These are phyloP conservation scores for Carduelis carduelis DNA, from an alignment of 2,797 vertebrate species.

Conservation along the genomic window DNA sequence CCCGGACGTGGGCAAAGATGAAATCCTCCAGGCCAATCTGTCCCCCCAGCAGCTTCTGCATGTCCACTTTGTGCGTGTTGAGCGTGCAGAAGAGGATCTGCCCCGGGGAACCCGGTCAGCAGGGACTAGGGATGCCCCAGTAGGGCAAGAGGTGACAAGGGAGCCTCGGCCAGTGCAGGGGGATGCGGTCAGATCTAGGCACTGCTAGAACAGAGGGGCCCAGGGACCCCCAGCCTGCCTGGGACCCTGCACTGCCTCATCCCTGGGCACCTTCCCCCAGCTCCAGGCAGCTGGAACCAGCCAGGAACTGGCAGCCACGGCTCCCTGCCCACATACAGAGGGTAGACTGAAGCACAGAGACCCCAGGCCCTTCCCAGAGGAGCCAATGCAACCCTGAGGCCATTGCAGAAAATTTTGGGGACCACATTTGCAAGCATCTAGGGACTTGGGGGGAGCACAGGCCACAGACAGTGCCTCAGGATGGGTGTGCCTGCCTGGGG, in stretches of 20 bases:
- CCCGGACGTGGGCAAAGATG: constrained; percentile 93
- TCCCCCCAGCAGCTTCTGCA: constrained; percentile 95
- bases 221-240: neutral
- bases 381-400: neutral
- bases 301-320: rapidly evolving
- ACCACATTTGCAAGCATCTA: neutral
- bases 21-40: constrained; percentile 98
- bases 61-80: constrained; percentile 97
- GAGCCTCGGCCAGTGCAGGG: rapidly evolving
- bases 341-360: neutral
- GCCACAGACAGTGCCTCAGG: rapidly evolving
- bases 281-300: neutral
- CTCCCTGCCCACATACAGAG: rapidly evolving
- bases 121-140: neutral
- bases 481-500: neutral
- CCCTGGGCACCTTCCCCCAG: neutral
- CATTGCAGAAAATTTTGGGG: neutral
- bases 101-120: neutral
- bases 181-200: rapidly evolving
- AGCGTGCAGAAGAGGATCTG: constrained; percentile 98
- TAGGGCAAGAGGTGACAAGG: rapidly evolving
- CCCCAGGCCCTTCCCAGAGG: neutral
- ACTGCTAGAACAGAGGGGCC: neutral
- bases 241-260: neutral
- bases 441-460: rapidly evolving